phyloP scores from a whole-genome alignment of 2,113 vertebrate genomes.

The Melospiza melodia region DNA sequence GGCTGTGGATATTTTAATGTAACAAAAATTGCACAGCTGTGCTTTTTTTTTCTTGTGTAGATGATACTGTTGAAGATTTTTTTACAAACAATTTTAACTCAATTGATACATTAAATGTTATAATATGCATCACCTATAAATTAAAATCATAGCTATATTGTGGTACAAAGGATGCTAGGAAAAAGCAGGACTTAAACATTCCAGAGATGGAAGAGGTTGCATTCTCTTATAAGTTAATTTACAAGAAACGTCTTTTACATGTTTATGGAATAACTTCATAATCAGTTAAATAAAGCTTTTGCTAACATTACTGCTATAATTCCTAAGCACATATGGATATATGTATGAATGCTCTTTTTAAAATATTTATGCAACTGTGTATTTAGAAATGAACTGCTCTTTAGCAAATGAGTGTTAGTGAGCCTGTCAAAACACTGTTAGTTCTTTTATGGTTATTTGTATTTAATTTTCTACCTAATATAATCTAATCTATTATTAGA shows the following conservation, averaged over 20 bases:
- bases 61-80: background rate
- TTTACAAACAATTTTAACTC: background rate
- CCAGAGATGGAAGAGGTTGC: background rate
- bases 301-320: background rate
- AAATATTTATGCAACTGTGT: conserved; percentile 23
- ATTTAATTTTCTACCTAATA: conserved; percentile 33
- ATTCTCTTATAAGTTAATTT: background rate
- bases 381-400: conserved; percentile 39
- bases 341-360: background rate
- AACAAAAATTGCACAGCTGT: background rate
- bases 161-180: background rate
- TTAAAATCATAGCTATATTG: background rate
- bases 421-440: background rate
- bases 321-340: background rate
- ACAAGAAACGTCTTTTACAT: background rate
- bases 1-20: background rate
- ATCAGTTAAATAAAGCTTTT: conserved; percentile 1
- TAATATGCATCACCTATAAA: background rate
- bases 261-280: background rate
- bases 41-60: background rate
- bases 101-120: background rate
- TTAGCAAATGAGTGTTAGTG: background rate
- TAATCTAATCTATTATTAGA: too few species aligned
- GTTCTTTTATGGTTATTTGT: background rate
- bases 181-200: background rate